These are phyloP conservation scores for Myrmecobius fasciatus DNA, from an alignment of 2,113 vertebrate species.

Conservation along the genomic window DNA sequence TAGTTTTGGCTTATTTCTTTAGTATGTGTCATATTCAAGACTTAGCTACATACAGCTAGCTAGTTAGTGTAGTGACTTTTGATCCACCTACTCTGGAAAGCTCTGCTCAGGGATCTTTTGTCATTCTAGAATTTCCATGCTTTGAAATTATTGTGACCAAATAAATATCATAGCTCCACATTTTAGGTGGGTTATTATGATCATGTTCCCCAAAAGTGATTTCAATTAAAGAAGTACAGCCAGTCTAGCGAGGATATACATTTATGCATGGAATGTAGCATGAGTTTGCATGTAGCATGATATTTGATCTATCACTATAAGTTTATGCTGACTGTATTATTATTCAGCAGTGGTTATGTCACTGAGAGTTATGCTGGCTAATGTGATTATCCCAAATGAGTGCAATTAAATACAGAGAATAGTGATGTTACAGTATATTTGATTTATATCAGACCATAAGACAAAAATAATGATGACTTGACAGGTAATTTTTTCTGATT, in stretches of 20 bases:
- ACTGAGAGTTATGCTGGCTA: constrained; percentile 2
- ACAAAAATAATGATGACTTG: neutral
- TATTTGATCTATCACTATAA: constrained; percentile 5
- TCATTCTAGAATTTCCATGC: constrained; percentile 13
- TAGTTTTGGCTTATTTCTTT: neutral
- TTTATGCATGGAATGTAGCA: neutral
- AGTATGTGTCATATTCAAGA: neutral
- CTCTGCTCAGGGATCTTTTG: neutral
- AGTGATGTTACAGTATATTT: constrained; percentile 21
- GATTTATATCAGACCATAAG: constrained; percentile 25
- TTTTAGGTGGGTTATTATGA: constrained; percentile 40
- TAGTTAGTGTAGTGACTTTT: neutral
- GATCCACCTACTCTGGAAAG: neutral
- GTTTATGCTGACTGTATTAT: constrained; percentile 43
- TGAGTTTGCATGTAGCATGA: constrained; percentile 27
- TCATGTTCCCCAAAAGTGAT: neutral
- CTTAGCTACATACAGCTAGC: neutral
- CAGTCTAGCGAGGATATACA: neutral
- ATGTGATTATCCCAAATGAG: constrained; percentile 22
- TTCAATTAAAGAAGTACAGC: constrained; percentile 45
- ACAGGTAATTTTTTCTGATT: neutral
- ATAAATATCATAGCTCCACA: constrained; percentile 24
- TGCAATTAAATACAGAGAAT: constrained; percentile 52
- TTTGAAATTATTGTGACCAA: constrained; percentile 39
- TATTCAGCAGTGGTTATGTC: constrained; percentile 14